Evolutionary conservation across 1,140 invertebrate species (phyloP).

Genomic region (Campoletis sonorensis): DNA sequence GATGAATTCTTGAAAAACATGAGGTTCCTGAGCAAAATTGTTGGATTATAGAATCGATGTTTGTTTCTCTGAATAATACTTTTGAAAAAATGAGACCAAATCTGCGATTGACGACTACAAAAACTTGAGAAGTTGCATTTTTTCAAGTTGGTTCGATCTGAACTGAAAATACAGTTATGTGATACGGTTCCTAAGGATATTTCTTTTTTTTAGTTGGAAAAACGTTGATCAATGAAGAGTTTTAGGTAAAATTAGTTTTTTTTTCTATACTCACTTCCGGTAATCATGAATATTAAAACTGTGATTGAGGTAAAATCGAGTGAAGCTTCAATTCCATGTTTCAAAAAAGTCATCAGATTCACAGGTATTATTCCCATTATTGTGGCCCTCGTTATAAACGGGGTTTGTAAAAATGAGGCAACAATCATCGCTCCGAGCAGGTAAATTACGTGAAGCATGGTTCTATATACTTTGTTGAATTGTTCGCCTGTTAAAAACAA

Average conservation of each 20-base stretch:
- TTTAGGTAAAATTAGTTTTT: conserved; percentile 40
- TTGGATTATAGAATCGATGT: too few species aligned
- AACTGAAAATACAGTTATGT: too few species aligned
- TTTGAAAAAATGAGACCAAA: not conserved
- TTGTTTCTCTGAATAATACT: too few species aligned
- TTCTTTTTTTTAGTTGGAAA: too few species aligned
- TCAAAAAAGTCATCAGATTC: conserved; percentile 69
- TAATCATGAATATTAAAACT: conserved; percentile 69
- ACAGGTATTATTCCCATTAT: conserved; percentile 70
- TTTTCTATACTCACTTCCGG: conserved; percentile 63
- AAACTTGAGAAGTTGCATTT: too few species aligned
- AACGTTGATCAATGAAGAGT: too few species aligned
- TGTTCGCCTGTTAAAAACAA: conserved; percentile 64
- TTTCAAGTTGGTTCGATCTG: too few species aligned
- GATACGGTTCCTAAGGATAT: conserved; percentile 4
- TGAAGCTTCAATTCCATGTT: conserved; percentile 67
- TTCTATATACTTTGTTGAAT: conserved; percentile 65
- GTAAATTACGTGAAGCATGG: conserved; percentile 64
- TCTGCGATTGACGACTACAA: too few species aligned
- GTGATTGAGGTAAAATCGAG: conserved; percentile 71
- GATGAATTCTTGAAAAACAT: too few species aligned
- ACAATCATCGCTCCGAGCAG: conserved; percentile 70
- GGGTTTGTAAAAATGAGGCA: conserved; percentile 70
- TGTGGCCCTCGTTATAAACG: conserved; percentile 65
- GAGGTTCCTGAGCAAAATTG: not conserved